Base-by-base conservation (phyloP, 1,140 invertebrate species). In the Drosophila takahashii region DNA sequence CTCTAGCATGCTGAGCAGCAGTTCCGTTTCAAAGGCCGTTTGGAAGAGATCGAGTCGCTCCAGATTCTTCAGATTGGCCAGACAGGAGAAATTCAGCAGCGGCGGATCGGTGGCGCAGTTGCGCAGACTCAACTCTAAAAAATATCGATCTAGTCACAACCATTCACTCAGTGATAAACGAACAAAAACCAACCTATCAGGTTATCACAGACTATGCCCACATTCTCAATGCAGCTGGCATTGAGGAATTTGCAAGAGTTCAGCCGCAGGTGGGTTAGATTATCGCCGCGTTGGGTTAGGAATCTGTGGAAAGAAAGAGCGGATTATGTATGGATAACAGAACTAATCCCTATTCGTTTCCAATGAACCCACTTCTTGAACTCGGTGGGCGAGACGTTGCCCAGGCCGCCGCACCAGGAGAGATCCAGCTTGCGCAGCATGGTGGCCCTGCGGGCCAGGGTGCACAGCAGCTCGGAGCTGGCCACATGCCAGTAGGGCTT, bases 381-480 rank as follows among this genome's bases (percentile, higher is more conserved):
- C 53, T 91, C 89, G 50, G 89, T 91, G 45, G 92, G 86, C 37
- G 90, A 91, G 39, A 92, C 60, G 29, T 83, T 73, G 51, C 93
- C 93, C 87, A 96, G 95, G 67, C 94, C 95, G n/a, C 96, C 96
- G 92, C 97, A 97, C 97, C 97, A 98, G 0, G 96, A 97, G 0
- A 98, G 90, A 93, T 98, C 97, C 11, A 98, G 81, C 91, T 95
- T 95, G 78, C 95, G 95, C 13, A 98, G 92, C 90, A 95, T 95
- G 67, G 94, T 94, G 91, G 96, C 96, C 61, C 95, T 78, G 81
- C 78, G 72, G 4, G 86, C 90, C 56, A 92, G 60, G 0, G 90
- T 91, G 26, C 81, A 87, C 7, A 92, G 34, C 6, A 92, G 57
- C 39, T 90, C 85, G 3, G 93, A 92, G 76, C 94, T 92, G 41